Conservation (phyloP, 2,797 vertebrate species). For the Coluber constrictor region DNA sequence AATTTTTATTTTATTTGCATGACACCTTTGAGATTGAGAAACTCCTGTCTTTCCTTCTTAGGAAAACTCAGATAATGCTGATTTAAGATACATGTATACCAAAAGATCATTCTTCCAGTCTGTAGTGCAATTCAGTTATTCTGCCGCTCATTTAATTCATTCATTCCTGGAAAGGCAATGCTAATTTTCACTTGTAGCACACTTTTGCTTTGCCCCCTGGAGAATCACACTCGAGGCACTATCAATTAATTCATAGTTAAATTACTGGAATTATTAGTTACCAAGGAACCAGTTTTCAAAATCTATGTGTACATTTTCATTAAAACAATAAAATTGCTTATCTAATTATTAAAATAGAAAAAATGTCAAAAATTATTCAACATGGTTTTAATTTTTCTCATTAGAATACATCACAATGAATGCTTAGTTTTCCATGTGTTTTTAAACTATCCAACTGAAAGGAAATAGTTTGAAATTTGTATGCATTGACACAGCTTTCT, state of each 20-base stretch:
- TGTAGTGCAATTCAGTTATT: neutral
- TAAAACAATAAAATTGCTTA: neutral
- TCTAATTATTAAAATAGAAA: neutral
- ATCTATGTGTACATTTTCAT: neutral
- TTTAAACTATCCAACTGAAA: neutral
- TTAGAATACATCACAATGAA: neutral
- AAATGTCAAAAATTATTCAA: neutral
- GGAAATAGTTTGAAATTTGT: neutral
- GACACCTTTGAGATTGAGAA: slow-evolving; percentile 23
- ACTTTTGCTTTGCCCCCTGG: neutral
- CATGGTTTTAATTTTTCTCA: neutral
- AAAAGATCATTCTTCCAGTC: neutral
- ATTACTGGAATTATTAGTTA: slow-evolving; percentile 10
- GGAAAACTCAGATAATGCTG: slow-evolving; percentile 40
- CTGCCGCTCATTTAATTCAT: neutral
- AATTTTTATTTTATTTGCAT: slow-evolving; percentile 44
- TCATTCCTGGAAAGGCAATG: slow-evolving; percentile 4
- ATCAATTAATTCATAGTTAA: neutral
- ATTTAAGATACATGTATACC: slow-evolving; percentile 34
- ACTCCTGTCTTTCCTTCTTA: slow-evolving; percentile 14
- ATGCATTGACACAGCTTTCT: neutral
- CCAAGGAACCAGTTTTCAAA: neutral
- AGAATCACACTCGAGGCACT: neutral
- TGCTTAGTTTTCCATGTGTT: neutral
- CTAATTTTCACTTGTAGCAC: slow-evolving; percentile 27